These are phyloP conservation scores for Athene cunicularia DNA, from an alignment of 2,113 vertebrate genomes.

Conservation along the genomic window DNA sequence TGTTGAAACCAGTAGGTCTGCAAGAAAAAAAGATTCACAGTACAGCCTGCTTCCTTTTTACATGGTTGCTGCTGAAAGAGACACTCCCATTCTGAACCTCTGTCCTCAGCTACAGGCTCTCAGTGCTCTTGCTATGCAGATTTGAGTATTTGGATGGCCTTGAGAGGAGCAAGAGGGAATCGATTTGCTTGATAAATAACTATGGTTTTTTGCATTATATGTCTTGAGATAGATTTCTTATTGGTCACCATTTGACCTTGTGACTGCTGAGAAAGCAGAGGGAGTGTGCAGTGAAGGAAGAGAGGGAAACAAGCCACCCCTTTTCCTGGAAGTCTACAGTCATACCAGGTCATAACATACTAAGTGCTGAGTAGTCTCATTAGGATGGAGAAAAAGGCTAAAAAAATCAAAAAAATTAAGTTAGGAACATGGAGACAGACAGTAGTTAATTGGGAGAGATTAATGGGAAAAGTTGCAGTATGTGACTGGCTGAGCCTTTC, in stretches of 20 bases:
- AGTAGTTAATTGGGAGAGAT: background rate
- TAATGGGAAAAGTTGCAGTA: background rate
- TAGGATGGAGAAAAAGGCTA: background rate
- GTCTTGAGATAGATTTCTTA: background rate
- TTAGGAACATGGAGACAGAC: background rate
- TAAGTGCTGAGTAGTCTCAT: background rate
- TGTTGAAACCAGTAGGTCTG: background rate
- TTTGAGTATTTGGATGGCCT: background rate
- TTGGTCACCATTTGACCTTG: background rate
- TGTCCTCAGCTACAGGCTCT: background rate
- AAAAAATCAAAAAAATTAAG: background rate
- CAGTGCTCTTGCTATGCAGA: background rate
- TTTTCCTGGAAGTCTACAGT: background rate
- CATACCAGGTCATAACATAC: fast-evolving
- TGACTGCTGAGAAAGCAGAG: background rate
- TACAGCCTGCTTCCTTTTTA: background rate
- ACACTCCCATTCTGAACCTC: background rate
- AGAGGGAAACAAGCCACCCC: background rate
- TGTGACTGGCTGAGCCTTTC: background rate
- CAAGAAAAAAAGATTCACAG: background rate
- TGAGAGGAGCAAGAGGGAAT: background rate
- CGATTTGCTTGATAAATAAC: background rate
- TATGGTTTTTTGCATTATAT: background rate
- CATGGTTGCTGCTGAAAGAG: background rate
- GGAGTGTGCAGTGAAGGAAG: background rate